Base-by-base conservation (phyloP, 2,113 vertebrate genomes). In the Misgurnus anguillicaudatus region DNA sequence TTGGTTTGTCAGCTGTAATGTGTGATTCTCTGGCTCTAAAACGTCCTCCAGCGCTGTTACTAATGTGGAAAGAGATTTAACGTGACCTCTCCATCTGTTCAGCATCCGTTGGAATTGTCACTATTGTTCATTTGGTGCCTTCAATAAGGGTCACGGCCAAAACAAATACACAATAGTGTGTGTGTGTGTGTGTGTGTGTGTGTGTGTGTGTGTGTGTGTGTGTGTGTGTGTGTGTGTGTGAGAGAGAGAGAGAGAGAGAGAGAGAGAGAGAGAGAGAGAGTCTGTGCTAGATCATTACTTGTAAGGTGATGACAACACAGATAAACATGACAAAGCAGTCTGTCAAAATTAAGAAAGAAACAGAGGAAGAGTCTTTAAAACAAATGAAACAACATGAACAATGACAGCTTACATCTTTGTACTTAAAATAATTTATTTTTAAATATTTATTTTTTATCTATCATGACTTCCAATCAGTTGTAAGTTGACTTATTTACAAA, bases 271-370 rank as follows among this genome's bases (percentile, higher is more conserved):
- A 65, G 47, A 65, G 47, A 14, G 76, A 24, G 55, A 36, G n/a
- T 60, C n/a, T 42, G 55, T 36, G 14, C 57, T 45, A 47, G 57
- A 61, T 74, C 41, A 47, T 62, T 74, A 74, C 62, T 72, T 47
- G 31, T 6, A 3, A 47, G 21, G n/a, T 41, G 45, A 45, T 62
- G 57, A 74, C 72, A 74, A 31, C 71, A 31, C 70, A 62, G 57
- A 74, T 74, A 74, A 62, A 74, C 72, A 61, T 74, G 41, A 62
- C 72, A 62, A 74, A 62, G 72, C 39, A 74, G 39, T 10, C 19
- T 74, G 58, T 62, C 39, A 74, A 74, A 61, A 61, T 6, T 3
- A 24, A 14, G 71, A 42, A 62, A 4, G 42, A 74, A 62, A 62
- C 38, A 47, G 57, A 61, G 55, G 36, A 74, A 74, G 41, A 74